A percentile compares a stretch with the other conserved stretches of the same genome.
phyloP scores from a whole-genome alignment of 2,888 invertebrate species.

The Galerucella pusilla region DNA sequence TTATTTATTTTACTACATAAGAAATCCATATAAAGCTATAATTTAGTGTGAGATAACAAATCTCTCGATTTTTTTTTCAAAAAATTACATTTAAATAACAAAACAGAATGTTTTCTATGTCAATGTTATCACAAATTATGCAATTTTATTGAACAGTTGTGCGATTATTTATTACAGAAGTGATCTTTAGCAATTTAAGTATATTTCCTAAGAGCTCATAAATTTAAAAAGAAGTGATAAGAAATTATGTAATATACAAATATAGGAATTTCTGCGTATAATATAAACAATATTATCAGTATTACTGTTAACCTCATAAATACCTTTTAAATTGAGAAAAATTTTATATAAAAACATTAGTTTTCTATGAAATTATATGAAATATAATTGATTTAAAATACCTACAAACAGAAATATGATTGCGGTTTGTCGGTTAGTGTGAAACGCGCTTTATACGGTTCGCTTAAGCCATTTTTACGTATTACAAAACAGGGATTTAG shows the following conservation, averaged over 20 bases:
- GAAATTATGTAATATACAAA: neutral
- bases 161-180: constrained; percentile 15
- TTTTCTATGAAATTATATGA: too few relatives aligned
- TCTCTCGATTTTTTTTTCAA: neutral
- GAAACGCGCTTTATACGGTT: too few relatives aligned
- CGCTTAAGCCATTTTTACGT: too few relatives aligned
- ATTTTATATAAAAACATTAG: neutral
- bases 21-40: neutral
- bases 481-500: too few relatives aligned
- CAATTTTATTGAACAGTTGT: constrained; percentile 8
- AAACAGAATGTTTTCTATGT: neutral
- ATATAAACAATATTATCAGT: neutral
- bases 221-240: constrained; percentile 1
- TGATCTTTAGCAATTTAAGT: constrained; percentile 2
- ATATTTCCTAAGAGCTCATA: neutral
- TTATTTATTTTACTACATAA: neutral
- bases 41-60: neutral
- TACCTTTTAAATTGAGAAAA: neutral
- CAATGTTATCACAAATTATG: constrained; percentile 17
- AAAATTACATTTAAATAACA: constrained; percentile 7
- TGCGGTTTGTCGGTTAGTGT: too few relatives aligned
- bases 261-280: neutral
- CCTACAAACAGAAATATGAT: too few relatives aligned
- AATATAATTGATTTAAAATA: too few relatives aligned
- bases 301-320: neutral